Percentiles rank a stretch among this genome's conserved stretches.
Conservation (phyloP, 1,140 invertebrate genomes). For the Pectinophora gossypiella region DNA sequence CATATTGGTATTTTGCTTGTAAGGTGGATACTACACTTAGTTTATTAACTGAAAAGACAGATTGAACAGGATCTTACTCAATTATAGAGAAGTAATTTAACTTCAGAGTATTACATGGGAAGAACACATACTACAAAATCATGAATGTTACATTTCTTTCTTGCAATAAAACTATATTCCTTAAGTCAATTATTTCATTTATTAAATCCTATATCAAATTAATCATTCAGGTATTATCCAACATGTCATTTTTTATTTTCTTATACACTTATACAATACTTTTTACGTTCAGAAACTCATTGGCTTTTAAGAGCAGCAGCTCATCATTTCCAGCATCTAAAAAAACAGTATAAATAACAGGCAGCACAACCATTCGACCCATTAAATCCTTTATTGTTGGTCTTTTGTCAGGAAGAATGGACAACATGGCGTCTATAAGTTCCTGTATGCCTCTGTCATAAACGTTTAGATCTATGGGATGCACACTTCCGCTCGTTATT, state of each 20-base stretch:
- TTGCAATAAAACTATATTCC: background rate
- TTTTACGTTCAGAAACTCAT: constrained; percentile 11
- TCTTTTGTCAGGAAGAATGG: constrained; percentile 69
- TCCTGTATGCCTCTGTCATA: constrained; percentile 73
- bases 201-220: too few species aligned
- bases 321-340: constrained; percentile 60
- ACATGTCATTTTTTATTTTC: too few species aligned
- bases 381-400: constrained; percentile 65
- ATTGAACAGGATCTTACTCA: constrained; percentile 10
- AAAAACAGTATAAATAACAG: constrained; percentile 53
- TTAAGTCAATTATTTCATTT: background rate
- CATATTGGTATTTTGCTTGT: constrained; percentile 34
- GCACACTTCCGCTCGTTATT: constrained; percentile 71
- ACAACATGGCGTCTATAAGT: constrained; percentile 71
- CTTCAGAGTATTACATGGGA: background rate
- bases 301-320: constrained; percentile 37
- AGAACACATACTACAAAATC: constrained; percentile 4
- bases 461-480: constrained; percentile 62
- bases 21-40: constrained; percentile 49
- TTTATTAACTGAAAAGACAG: constrained; percentile 25
- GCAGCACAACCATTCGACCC: constrained; percentile 54
- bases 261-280: background rate
- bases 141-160: background rate
- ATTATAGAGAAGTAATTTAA: too few species aligned
- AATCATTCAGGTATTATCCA: too few species aligned